Evolutionary conservation across 2,113 vertebrate species (phyloP).

Genomic region (Podarcis muralis): DNA sequence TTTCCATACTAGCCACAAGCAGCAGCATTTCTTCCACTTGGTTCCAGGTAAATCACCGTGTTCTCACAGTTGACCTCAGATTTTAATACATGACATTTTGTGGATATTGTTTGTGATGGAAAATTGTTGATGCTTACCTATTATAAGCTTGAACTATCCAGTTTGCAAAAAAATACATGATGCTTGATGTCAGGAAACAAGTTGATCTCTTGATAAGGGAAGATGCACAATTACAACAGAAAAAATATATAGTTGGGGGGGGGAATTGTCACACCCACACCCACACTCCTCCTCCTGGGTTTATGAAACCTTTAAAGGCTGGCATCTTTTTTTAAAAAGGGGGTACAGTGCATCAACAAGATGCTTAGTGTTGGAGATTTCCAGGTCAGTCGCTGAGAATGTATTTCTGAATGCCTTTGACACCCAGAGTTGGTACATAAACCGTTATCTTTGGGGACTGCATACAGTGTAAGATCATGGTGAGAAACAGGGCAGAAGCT

Average conservation of each 20-base stretch:
- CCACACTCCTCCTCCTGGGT: not conserved
- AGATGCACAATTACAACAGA: not conserved
- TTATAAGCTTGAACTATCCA: constrained; percentile 45
- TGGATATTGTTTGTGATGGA: constrained; percentile 43
- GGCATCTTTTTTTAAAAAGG: not conserved
- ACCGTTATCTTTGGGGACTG: too few relatives aligned
- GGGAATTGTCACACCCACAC: too few relatives aligned
- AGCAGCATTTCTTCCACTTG: not conserved
- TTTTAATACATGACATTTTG: constrained; percentile 7
- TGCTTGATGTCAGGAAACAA: constrained; percentile 45
- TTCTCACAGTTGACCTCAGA: constrained; percentile 11
- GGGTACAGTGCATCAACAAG: not conserved
- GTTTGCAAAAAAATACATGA: constrained; percentile 34
- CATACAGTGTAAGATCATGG: not conserved
- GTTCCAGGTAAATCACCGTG: not conserved
- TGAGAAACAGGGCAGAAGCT: too few relatives aligned
- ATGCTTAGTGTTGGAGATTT: not conserved
- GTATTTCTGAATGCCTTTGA: not conserved
- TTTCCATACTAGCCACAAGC: not conserved
- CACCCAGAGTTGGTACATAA: not conserved
- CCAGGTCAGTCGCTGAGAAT: not conserved
- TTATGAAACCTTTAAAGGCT: not conserved
- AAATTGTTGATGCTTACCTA: constrained; percentile 45
- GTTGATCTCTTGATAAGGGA: not conserved
- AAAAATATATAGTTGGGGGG: too few relatives aligned